phyloP scores from a whole-genome alignment of 2,888 invertebrate genomes.

The Polyploca ridens region DNA sequence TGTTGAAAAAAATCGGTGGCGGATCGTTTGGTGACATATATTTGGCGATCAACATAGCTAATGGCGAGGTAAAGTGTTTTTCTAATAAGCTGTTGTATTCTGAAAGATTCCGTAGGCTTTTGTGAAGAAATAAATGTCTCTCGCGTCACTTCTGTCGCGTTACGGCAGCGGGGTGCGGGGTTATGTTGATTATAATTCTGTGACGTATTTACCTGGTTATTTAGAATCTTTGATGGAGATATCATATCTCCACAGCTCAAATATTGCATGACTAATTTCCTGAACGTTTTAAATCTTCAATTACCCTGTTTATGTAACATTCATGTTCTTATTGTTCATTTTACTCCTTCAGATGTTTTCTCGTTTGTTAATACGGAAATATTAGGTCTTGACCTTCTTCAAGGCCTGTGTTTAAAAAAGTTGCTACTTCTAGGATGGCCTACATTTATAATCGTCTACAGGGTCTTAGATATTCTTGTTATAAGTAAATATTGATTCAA shows the following conservation, averaged over 20 bases:
- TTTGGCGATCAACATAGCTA: constrained; percentile 96
- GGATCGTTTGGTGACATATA: constrained; percentile 99
- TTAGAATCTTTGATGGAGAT: constrained; percentile 34
- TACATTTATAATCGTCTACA: neutral
- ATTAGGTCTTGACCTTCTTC: constrained; percentile 8
- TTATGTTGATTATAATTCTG: constrained; percentile 42
- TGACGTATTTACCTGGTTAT: constrained; percentile 44
- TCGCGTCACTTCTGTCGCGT: constrained; percentile 44
- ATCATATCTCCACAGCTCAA: constrained; percentile 36
- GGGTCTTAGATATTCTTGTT: neutral
- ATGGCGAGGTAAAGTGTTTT: constrained; percentile 90
- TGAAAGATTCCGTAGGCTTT: constrained; percentile 26
- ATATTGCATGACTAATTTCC: constrained; percentile 40
- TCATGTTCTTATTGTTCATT: neutral
- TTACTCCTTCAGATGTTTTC: neutral
- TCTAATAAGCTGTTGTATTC: constrained; percentile 23
- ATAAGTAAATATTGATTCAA: neutral
- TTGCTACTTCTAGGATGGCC: neutral
- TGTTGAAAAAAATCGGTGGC: constrained; percentile 98
- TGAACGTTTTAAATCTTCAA: neutral
- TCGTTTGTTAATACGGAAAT: neutral
- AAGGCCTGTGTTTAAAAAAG: constrained; percentile 2
- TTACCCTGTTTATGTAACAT: neutral
- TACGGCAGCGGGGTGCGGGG: constrained; percentile 44
- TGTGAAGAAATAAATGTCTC: constrained; percentile 34